These are phyloP conservation scores for Hippocampus kuda DNA, from an alignment of 2,797 vertebrate species.

Conservation along the genomic window DNA sequence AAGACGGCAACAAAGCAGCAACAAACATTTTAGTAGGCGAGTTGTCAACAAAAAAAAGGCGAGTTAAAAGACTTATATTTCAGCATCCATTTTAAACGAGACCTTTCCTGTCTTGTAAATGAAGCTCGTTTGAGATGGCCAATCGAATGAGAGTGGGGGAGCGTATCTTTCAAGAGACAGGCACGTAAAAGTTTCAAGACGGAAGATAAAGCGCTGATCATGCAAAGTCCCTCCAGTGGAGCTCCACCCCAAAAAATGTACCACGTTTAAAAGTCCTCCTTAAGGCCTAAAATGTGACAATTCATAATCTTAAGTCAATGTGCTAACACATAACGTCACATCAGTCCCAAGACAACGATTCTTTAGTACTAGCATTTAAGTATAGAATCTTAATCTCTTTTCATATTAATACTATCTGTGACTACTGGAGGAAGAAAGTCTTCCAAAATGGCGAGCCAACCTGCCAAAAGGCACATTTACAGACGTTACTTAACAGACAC, in stretches of 20 bases:
- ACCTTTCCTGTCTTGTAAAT: not conserved
- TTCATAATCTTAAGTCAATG: not conserved
- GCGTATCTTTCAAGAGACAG: not conserved
- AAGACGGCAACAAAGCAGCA: conserved; percentile 25
- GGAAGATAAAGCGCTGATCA: not conserved
- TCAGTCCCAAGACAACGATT: conserved; percentile 1
- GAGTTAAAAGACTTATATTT: conserved; percentile 22
- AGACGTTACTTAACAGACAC: not conserved
- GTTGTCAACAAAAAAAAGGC: conserved; percentile 25
- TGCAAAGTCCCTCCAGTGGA: not conserved
- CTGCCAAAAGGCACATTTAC: conserved; percentile 4
- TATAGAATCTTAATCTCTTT: conserved; percentile 6
- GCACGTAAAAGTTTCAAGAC: not conserved
- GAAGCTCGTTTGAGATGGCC: not conserved
- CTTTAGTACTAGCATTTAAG: conserved; percentile 6
- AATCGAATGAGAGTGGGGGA: not conserved
- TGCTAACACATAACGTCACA: not conserved
- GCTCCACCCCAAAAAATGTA: not conserved
- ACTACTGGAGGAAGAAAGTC: not conserved
- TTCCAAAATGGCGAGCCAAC: conserved; percentile 2
- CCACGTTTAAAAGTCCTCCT: not conserved
- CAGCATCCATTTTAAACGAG: not conserved
- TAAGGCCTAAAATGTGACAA: conserved; percentile 2
- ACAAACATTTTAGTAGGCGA: conserved; percentile 9
- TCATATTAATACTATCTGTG: not conserved